Evolutionary conservation across 2,797 vertebrate genomes (phyloP).

Genomic region (Brachymystax lenok): DNA sequence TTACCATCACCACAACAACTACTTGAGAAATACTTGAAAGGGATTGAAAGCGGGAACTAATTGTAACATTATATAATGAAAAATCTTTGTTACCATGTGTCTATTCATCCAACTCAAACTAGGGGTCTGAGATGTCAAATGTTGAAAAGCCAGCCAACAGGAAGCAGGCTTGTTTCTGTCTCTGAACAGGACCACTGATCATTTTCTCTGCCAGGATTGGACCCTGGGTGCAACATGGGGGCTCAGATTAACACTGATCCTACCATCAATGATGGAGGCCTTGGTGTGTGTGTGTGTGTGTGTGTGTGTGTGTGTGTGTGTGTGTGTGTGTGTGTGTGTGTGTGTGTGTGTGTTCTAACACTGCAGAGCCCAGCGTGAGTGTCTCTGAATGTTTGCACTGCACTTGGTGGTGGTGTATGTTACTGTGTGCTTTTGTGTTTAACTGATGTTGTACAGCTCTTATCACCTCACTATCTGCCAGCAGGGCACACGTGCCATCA

Average conservation of each 20-base stretch:
- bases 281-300: constrained; percentile 10
- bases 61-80: neutral
- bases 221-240: too few relatives aligned
- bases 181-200: too few relatives aligned
- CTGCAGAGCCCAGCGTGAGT: neutral
- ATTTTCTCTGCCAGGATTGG: too few relatives aligned
- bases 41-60: constrained; percentile 27
- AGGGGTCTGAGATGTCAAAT: too few relatives aligned
- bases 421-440: neutral
- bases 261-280: neutral
- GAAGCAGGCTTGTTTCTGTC: too few relatives aligned
- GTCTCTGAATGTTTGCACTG: neutral
- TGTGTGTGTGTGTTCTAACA: neutral
- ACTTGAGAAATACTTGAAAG: constrained; percentile 19
- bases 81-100: too few relatives aligned
- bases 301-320: neutral
- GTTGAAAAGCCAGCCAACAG: too few relatives aligned
- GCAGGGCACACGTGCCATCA: neutral
- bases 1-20: constrained; percentile 41
- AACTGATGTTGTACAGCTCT: neutral
- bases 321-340: neutral
- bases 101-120: too few relatives aligned
- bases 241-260: neutral
- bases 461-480: neutral
- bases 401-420: neutral